A percentile compares a stretch with the other conserved stretches of the same genome.
Evolutionary conservation across 2,113 vertebrate species (phyloP).

Genomic region (Notarius quadriscutis): DNA sequence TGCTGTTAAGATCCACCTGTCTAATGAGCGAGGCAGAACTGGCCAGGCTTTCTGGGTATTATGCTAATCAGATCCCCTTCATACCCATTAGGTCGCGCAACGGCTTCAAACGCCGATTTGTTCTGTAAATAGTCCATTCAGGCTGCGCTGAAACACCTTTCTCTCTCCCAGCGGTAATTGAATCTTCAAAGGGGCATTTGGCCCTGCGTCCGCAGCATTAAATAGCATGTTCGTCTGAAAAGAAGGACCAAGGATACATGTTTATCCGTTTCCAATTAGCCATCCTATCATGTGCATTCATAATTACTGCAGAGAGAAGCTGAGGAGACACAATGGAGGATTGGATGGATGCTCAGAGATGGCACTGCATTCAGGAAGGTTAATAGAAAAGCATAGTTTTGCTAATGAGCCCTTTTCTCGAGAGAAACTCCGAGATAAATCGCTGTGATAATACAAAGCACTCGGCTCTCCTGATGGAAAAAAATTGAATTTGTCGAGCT

Average conservation of each 20-base stretch:
- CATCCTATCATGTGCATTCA: slow-evolving; percentile 63
- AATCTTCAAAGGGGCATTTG: slow-evolving; percentile 79
- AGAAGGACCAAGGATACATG: slow-evolving; percentile 67
- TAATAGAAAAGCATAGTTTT: slow-evolving; percentile 51
- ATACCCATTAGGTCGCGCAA: slow-evolving; percentile 74
- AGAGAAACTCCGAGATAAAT: slow-evolving; percentile 51
- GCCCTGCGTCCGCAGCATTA: slow-evolving; percentile 66
- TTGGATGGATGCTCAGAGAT: slow-evolving; percentile 37
- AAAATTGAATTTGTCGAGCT: slow-evolving; percentile 23
- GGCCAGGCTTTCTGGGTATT: slow-evolving; percentile 51
- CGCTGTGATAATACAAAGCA: slow-evolving; percentile 41
- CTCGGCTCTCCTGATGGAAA: slow-evolving; percentile 27
- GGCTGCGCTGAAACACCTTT: slow-evolving; percentile 69
- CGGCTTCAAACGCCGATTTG: slow-evolving; percentile 78
- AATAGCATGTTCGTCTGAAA: slow-evolving; percentile 71
- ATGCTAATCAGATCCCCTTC: slow-evolving; percentile 69
- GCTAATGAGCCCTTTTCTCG: slow-evolving; percentile 48
- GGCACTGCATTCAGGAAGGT: slow-evolving; percentile 41
- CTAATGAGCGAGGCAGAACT: slow-evolving; percentile 39
- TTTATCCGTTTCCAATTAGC: slow-evolving; percentile 70
- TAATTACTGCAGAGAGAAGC: slow-evolving; percentile 55
- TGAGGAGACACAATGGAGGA: slow-evolving; percentile 35
- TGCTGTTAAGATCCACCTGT: slow-evolving; percentile 44
- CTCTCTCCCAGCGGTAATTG: slow-evolving; percentile 74
- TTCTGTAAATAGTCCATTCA: slow-evolving; percentile 79